phyloP scores from a whole-genome alignment of 2,888 invertebrate species.

The Himalopsyche japonica region DNA sequence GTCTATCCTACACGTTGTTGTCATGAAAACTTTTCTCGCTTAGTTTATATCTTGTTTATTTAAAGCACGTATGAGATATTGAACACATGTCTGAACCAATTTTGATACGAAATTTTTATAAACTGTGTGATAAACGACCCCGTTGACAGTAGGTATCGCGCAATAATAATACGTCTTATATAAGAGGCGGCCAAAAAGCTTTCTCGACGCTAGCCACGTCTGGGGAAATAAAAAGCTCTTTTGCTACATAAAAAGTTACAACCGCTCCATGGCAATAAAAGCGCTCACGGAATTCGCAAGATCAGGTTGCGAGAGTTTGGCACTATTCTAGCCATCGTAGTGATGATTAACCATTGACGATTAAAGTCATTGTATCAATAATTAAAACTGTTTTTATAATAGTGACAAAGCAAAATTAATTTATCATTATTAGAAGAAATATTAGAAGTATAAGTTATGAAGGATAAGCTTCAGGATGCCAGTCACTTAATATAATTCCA shows the following conservation, averaged over 20 bases:
- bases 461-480: too few species aligned
- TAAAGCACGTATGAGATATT: too few species aligned
- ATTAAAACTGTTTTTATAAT: too few species aligned
- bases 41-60: too few species aligned
- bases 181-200: neutral
- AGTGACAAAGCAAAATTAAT: too few species aligned
- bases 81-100: too few species aligned
- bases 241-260: conserved; percentile 27
- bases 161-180: neutral
- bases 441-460: too few species aligned
- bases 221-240: conserved; percentile 26
- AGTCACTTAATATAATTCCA: too few species aligned
- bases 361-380: neutral
- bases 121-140: neutral
- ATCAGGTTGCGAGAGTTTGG: conserved; percentile 3
- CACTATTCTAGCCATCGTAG: neutral
- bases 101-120: too few species aligned
- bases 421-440: too few species aligned
- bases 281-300: conserved; percentile 12
- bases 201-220: conserved; percentile 1
- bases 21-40: too few species aligned
- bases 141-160: neutral
- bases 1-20: too few species aligned
- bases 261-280: conserved; percentile 19
- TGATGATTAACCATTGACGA: neutral